A percentile compares a stretch with the other conserved stretches of the same genome.
These are phyloP conservation scores for Perca schrenkii DNA, from an alignment of 2,113 vertebrate species.

Conservation along the genomic window DNA sequence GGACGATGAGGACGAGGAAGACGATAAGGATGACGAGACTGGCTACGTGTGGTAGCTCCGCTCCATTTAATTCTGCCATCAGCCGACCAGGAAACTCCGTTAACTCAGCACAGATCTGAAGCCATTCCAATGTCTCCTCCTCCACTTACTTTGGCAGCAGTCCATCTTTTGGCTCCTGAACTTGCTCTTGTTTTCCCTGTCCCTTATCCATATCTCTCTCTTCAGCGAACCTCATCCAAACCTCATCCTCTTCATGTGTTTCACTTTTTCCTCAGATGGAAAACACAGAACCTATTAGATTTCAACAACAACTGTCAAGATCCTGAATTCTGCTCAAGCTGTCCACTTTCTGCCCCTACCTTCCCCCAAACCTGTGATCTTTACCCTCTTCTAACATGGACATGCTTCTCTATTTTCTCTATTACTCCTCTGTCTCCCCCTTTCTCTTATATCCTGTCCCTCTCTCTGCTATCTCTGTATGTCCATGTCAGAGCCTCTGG, in stretches of 20 bases:
- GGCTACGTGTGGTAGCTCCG: constrained; percentile 89
- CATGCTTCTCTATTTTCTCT: constrained; percentile 32
- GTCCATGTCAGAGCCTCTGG: constrained; percentile 67
- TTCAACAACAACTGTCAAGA: constrained; percentile 56
- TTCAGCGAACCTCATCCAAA: constrained; percentile 46
- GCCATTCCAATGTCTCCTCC: constrained; percentile 83
- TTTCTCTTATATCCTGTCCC: constrained; percentile 16
- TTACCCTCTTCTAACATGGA: constrained; percentile 39
- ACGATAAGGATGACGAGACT: constrained; percentile 94
- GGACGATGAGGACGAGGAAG: constrained; percentile 95
- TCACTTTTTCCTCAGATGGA: constrained; percentile 47
- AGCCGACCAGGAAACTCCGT: constrained; percentile 81
- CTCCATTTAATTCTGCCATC: constrained; percentile 67
- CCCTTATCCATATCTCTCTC: constrained; percentile 42
- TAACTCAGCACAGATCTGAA: constrained; percentile 86
- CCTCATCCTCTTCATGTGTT: constrained; percentile 50
- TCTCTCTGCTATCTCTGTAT: constrained; percentile 38
- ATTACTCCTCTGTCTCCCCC: constrained; percentile 11
- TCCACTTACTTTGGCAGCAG: constrained; percentile 66
- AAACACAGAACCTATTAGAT: constrained; percentile 56
- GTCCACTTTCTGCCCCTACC: constrained; percentile 52
- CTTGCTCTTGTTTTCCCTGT: constrained; percentile 52
- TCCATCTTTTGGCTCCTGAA: constrained; percentile 62
- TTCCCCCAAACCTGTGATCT: constrained; percentile 40
- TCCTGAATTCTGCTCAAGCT: constrained; percentile 44